These are phyloP conservation scores for Tryphoninae sp. DNA, from an alignment of 2,888 invertebrate genomes.

Conservation along the genomic window DNA sequence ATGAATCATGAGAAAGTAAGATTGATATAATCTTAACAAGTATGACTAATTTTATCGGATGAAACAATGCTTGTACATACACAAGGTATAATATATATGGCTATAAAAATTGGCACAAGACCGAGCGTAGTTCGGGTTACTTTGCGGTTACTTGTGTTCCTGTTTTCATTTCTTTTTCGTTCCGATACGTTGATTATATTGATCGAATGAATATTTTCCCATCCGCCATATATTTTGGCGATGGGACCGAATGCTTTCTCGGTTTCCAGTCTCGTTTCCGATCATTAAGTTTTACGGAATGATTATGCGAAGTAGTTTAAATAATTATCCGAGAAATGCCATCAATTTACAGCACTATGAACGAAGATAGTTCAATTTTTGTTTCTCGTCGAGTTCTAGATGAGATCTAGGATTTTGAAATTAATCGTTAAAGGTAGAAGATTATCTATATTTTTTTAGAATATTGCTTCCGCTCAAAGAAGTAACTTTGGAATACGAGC, in stretches of 20 bases:
- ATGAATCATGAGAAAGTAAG: background rate
- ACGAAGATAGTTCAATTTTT: background rate
- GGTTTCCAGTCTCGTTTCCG: background rate
- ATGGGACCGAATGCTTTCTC: background rate
- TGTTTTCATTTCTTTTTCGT: conserved; percentile 4
- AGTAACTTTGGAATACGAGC: background rate
- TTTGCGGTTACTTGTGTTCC: background rate
- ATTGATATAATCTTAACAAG: background rate
- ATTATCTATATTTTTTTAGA: background rate
- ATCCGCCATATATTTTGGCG: background rate
- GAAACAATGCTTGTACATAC: conserved; percentile 41
- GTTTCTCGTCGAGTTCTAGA: background rate
- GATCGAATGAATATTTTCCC: background rate
- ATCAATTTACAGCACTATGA: background rate
- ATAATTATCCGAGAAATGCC: background rate
- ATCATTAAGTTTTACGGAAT: background rate
- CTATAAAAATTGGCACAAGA: conserved; percentile 24
- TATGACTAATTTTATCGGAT: background rate
- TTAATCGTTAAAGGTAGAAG: background rate
- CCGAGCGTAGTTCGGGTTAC: background rate
- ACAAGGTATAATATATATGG: conserved; percentile 35
- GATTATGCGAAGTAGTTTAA: background rate
- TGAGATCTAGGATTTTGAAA: background rate
- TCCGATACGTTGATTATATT: background rate
- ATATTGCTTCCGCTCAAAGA: background rate